Evolutionary conservation across 2,797 vertebrate genomes (phyloP).

Genomic region (Sparus aurata): DNA sequence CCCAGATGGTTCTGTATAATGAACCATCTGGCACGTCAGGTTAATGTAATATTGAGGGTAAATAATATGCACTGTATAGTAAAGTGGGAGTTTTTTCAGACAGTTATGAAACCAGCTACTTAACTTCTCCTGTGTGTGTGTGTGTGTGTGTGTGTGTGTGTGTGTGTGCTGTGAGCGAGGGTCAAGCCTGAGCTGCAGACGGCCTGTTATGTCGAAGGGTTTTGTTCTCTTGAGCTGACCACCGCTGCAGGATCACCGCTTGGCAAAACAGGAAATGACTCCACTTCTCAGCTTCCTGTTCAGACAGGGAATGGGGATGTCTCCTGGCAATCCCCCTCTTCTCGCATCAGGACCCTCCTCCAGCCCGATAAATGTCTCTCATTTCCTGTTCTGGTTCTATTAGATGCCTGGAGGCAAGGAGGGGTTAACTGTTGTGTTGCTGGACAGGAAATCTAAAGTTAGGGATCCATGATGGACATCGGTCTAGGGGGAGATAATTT

Average conservation of each 20-base stretch:
- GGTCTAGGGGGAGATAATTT: conserved; percentile 6
- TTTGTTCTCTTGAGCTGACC: conserved; percentile 71
- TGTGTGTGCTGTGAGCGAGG: conserved; percentile 21
- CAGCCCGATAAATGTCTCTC: conserved; percentile 67
- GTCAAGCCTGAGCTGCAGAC: conserved; percentile 43
- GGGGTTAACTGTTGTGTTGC: conserved; percentile 41
- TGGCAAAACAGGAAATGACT: conserved; percentile 89
- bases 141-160: conserved; percentile 19
- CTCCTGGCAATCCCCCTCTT: conserved; percentile 62
- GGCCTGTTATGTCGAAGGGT: conserved; percentile 44
- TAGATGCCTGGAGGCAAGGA: conserved; percentile 8
- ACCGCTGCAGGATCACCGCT: conserved; percentile 66
- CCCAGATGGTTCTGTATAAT: no score
- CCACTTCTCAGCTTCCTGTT: conserved; percentile 83
- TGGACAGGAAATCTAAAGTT: conserved; percentile 63
- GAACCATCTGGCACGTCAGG: no score
- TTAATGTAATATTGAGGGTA: no score
- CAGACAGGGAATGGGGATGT: conserved; percentile 78
- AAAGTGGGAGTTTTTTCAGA: not conserved
- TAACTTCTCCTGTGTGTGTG: not conserved
- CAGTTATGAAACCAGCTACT: conserved; percentile 10
- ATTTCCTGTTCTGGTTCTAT: conserved; percentile 75
- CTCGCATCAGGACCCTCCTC: conserved; percentile 52
- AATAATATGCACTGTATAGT: not conserved
- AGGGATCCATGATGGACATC: conserved; percentile 27